These are phyloP conservation scores for Epinephelus coioides DNA, from an alignment of 2,797 vertebrate species.

Conservation along the genomic window DNA sequence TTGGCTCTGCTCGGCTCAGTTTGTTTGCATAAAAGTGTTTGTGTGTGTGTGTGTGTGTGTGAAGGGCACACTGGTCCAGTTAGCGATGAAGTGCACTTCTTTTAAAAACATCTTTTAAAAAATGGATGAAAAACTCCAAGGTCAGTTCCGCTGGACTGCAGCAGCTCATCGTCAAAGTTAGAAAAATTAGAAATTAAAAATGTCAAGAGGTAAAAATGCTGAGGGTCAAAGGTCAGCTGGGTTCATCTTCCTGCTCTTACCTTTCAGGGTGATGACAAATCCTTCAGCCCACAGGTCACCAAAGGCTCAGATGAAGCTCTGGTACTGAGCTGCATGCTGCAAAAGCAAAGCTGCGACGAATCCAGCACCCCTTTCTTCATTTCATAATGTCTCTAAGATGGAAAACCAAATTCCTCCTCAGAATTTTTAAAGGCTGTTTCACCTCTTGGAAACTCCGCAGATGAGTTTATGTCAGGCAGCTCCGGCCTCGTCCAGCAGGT, in stretches of 20 bases:
- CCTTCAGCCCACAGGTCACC: not conserved
- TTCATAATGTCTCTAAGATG: not conserved
- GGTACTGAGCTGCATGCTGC: not conserved
- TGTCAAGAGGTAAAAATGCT: constrained; percentile 28
- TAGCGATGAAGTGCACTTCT: constrained; percentile 72
- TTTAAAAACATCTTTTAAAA: constrained; percentile 45
- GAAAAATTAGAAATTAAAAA: constrained; percentile 30
- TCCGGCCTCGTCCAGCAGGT: not conserved
- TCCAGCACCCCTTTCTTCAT: not conserved
- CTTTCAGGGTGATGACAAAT: not conserved
- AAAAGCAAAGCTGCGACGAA: not conserved
- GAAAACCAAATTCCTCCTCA: not conserved
- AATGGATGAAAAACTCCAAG: constrained; percentile 48
- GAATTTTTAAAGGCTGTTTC: not conserved
- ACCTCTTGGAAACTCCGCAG: not conserved
- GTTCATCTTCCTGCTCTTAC: constrained; percentile 12
- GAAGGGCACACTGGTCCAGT: constrained; percentile 50
- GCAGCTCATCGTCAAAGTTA: constrained; percentile 38
- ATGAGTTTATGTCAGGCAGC: not conserved
- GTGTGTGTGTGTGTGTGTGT: constrained; percentile 30
- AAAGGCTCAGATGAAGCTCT: not conserved
- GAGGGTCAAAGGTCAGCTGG: constrained; percentile 46
- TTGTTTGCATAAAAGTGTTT: constrained; percentile 54
- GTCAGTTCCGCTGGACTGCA: constrained; percentile 32
- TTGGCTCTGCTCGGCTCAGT: constrained; percentile 59